phyloP scores from a whole-genome alignment of 2,113 vertebrate genomes.

The Microcebus tavaratra region DNA sequence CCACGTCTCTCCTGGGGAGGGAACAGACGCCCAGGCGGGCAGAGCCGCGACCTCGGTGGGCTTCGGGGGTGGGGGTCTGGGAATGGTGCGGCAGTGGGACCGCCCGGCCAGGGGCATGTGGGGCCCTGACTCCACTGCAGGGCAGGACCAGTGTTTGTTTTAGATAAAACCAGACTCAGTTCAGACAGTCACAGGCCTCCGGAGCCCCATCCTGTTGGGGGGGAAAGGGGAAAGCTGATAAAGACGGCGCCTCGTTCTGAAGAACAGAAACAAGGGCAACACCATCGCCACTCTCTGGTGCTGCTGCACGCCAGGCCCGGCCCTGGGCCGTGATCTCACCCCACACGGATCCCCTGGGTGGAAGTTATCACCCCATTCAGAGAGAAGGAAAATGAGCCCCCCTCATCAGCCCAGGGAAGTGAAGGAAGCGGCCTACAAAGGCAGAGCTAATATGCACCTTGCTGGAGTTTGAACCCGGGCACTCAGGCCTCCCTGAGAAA shows the following conservation, averaged over 20 bases:
- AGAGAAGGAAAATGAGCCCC: background rate
- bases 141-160: conserved; percentile 25
- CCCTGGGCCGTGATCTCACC: background rate
- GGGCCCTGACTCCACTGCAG: background rate
- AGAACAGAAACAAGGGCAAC: background rate
- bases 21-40: background rate
- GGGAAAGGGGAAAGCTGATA: background rate
- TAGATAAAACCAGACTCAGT: conserved; percentile 41
- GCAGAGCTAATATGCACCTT: fast-evolving
- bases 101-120: background rate
- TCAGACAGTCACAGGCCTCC: background rate
- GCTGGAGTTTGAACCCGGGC: background rate
- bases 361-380: background rate
- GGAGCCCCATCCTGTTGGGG: background rate
- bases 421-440: background rate
- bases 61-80: background rate
- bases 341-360: fast-evolving
- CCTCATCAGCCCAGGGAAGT: background rate
- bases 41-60: background rate
- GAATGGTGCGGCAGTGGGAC: background rate
- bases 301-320: background rate
- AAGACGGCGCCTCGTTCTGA: background rate
- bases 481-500: background rate
- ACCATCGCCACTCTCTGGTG: background rate
- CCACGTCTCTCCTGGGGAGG: background rate